Base-by-base conservation (phyloP, 2,888 invertebrate species). In the Hyppa rectilinea region DNA sequence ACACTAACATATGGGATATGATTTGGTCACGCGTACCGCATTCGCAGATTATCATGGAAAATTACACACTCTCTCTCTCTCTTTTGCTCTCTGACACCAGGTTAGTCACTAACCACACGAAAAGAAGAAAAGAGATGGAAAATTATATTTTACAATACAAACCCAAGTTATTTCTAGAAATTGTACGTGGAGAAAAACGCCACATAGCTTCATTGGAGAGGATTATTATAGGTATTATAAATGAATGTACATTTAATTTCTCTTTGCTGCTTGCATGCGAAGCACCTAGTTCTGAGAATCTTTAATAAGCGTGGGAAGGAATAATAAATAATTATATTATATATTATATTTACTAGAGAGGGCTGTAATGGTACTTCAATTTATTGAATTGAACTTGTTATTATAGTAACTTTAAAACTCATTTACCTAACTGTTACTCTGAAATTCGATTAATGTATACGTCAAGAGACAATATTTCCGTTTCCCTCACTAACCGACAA, bases 371-470 rank as follows among this genome's bases (percentile, higher is more conserved):
- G 7, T 0, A 17, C 14, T 58, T 45, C 0, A 29, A 31, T 29
- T 17, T 17, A 40, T 23, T 31, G 2, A 17, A 26, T 6, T 20
- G 12, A 47, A 20, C 3, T 29, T 12, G 9, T 20, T 20, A 14
- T 29, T 20, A 29, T 20, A 10, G 10, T 52, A 20, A 49, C 14
- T 14, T 49, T 20, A 20, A 9, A 43, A 10, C 10, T 23, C 10
- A 50, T 52, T 29, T 62, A 60, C 20, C 6, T 20, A 5, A 20
- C 20, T 45, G 10, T 43, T n/a, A 20, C 2, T 6, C 0, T 26
- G 29, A n/a, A 31, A 43, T 52, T 52, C 14, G n/a, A 52, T 70
- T 43, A 7, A 36, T 68, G 26, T 36, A 1, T 20, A 36, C n/a
- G 52, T 23, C 43, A 52, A n/a, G 36, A n/a, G 0, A 26, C 9